These are phyloP conservation scores for Myopa testacea DNA, from an alignment of 2,888 invertebrate genomes.

Conservation along the genomic window DNA sequence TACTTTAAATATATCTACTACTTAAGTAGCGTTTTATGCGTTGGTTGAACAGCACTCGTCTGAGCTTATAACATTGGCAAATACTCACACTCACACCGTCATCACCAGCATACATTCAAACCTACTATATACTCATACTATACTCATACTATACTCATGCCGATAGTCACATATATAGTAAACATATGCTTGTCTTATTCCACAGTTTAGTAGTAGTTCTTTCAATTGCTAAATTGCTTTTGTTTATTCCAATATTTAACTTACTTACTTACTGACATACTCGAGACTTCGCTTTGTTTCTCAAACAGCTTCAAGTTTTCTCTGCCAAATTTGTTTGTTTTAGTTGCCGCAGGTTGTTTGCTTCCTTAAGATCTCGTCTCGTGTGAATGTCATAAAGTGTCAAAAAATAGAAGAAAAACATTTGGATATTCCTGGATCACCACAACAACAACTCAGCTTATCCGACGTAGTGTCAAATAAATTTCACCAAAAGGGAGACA, in stretches of 20 bases:
- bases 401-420: not conserved
- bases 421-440: not conserved
- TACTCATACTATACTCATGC: not conserved
- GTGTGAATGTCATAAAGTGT: slow-evolving; percentile 10
- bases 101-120: not conserved
- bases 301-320: slow-evolving; percentile 3
- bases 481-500: not conserved
- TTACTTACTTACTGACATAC: not conserved
- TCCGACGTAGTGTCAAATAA: too few species aligned
- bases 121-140: not conserved
- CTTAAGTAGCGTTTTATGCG: slow-evolving; percentile 2
- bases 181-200: not conserved
- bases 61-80: not conserved
- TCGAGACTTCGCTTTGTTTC: not conserved
- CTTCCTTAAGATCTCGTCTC: not conserved
- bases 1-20: slow-evolving; percentile 18
- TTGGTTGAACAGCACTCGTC: too few species aligned
- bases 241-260: slow-evolving; percentile 51
- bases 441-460: too few species aligned
- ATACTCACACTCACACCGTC: not conserved
- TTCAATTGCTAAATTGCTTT: slow-evolving; percentile 65
- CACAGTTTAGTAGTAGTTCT: slow-evolving; percentile 36
- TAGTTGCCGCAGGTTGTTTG: slow-evolving; percentile 22
- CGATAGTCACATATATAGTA: not conserved
- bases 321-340: slow-evolving; percentile 4